Base-by-base conservation (phyloP, 2,888 invertebrate species). In the Eristalis arbustorum region DNA sequence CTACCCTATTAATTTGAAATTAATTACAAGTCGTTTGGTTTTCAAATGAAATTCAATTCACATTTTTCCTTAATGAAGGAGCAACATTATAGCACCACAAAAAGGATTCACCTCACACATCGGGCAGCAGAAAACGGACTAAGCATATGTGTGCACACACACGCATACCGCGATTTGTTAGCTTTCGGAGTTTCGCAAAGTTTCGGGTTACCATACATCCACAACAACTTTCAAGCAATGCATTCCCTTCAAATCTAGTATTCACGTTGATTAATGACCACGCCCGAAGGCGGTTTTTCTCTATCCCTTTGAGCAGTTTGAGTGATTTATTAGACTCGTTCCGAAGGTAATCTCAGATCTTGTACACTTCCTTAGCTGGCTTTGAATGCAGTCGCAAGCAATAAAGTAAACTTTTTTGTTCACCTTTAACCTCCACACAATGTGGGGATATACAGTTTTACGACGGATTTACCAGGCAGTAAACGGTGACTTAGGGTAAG, bases 261-360 rank as follows among this genome's bases (percentile, higher is more conserved):
- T 79, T 76, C 67, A 76, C 31, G 62, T 57, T 75, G 75, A 84
- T 80, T 75, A 84, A 84, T 80, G 71, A 67, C 66, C 66, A 23
- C 23, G 23, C 42, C 25, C 31, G 49, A 34, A 23, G 67, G 62
- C 67, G 25, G 61, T 64, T 57, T 11, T 71, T 57, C 63, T 62
- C 71, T 72, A 68, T 68, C 75, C 71, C 31, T 74, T 68, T 49
- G 56, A 67, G 62, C 13, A 13, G 25, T 49, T 22, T 59, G 56
- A 67, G 67, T 75, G 74, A 79, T 84, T 84, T 79, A 84, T 79
- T 62, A n/a, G 23, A 23, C 67, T 37, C 56, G 8, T 37, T 42
- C 42, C 14, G 40, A 57, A 63, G 57, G 18, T 31, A 61, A 66
- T 49, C 66, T 59, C 28, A 34, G 28, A 49, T 74, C 49, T 64